Base-by-base conservation (phyloP, 2,113 vertebrate genomes). In the Misgurnus anguillicaudatus region DNA sequence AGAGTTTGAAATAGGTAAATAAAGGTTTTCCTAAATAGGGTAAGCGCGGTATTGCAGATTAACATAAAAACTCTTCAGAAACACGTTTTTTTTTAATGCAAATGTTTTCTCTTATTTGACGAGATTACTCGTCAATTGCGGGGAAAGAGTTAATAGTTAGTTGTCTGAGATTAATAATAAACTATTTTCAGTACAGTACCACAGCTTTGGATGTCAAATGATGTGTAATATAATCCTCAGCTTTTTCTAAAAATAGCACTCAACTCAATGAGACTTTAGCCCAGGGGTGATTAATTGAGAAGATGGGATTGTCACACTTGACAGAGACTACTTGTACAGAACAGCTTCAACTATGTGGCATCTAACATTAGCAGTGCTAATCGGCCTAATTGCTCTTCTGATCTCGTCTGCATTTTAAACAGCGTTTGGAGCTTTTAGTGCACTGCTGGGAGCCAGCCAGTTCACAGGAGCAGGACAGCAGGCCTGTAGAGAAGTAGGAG, bases 371-470 rank as follows among this genome's bases (percentile, higher is more conserved):
- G 55, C 10, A 63, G 71, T 76, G 65, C 58, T 77, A 71, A 80
- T 53, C 36, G 39, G 41, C 9, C 19, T 80, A 73, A 80, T 80
- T 80, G 69, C 69, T 80, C 47, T 80, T 73, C 60, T 36, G 69
- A 21, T 57, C 69, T 31, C 38, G 21, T 74, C 39, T 45, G 71
- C 71, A 61, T 61, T 58, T 74, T n/a, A 68, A 19, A 38, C 73
- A 75, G 73, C 41, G 64, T 42, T 67, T 19, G 9, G 73, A 31
- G 73, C 80, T 77, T 81, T 81, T 77, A 77, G 66, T 53, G 19
- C 80, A 70, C 74, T 71, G 58, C 47, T 81, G 80, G 67, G 65
- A 64, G 13, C 24, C 74, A 61, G 64, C 64, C 63, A n/a, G 79
- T 75, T 68, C 79, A 80, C 36, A 66, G 51, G 55, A 69, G 55